Evolutionary conservation across 2,888 invertebrate genomes (phyloP), one percentile per base, ranked within the genome.

Genomic region (Chalcis sispes): DNA sequence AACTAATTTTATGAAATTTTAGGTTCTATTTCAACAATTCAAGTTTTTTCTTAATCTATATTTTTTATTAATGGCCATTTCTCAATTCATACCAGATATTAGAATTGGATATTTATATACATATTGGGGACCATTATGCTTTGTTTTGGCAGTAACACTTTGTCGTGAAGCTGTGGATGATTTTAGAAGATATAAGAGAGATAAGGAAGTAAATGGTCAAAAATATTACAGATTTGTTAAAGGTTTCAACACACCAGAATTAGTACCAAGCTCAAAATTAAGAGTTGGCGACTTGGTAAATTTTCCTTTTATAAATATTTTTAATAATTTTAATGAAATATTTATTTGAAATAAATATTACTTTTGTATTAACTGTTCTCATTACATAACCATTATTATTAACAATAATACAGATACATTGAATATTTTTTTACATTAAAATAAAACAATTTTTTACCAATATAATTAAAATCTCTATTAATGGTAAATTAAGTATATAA

Each of bases 121-220:
- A 0, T 99, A 99, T 89, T 99, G 99, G 99, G 99, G 98, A 78
- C 99, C 99, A 58, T 89, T 99, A 87, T 95, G 97, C 83, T 99
- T 99, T 90, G 99, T 99, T 29, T 90, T 99, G 73, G 93, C 95
- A 80, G 98, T 99, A 10, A 99, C 99, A 15, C 93, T 99, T 88
- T 95, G 96, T 86, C 93, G 99, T 65, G 99, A 99, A 89, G 98
- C 97, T 0, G 93, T 98, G 29, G 99, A 99, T 90, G 99, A 99
- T 89, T 93, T 97, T 84, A 92, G 98, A 81, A 91, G 99, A 69
- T 87, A 81, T 82, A 92, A 96, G 87, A 91, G 99, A 76, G 99
- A 99, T 89, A 95, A 95, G 87, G 98, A 99, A 90, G 97, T 99
- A 5, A 99, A 99, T 89, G 94, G 94, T 77, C 97, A 98, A 88